Conservation (phyloP, 1,140 invertebrate genomes). For the Eriocheir sinensis region DNA sequence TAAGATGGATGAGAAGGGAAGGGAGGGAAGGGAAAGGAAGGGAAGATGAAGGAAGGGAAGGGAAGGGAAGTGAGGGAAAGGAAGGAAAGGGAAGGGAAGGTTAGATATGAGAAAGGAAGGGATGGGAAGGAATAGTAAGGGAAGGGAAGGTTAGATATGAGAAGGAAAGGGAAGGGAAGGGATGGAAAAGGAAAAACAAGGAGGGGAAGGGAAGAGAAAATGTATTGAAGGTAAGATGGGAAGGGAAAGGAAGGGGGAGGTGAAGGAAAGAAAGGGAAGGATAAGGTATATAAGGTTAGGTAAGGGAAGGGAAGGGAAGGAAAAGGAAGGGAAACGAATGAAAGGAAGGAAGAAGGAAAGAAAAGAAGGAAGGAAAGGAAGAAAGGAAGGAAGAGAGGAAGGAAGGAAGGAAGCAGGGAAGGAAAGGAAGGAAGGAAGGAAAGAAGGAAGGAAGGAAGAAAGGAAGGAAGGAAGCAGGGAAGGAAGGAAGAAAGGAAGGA, state of each 20-base stretch:
- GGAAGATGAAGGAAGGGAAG: no score
- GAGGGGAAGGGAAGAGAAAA: neutral
- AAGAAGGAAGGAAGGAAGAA: no score
- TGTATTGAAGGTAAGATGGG: no score
- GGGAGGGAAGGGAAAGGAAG: no score
- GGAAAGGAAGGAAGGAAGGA: no score
- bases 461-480: no score
- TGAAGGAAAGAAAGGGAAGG: conserved; percentile 29
- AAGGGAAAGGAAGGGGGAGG: neutral
- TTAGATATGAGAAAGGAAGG: neutral
- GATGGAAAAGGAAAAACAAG: neutral
- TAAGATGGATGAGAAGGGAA: no score
- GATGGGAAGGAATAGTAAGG: neutral
- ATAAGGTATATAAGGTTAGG: no score
- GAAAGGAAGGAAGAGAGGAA: neutral
- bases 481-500: neutral
- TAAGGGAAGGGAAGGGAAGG: neutral
- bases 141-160: neutral
- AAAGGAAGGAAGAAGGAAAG: neutral
- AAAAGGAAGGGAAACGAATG: neutral
- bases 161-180: neutral
- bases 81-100: no score
- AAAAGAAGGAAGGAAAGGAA: conserved; percentile 2
- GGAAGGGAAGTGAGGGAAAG: no score
- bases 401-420: no score